Conservation (phyloP, 2,797 vertebrate genomes). For the Mallotus villosus region DNA sequence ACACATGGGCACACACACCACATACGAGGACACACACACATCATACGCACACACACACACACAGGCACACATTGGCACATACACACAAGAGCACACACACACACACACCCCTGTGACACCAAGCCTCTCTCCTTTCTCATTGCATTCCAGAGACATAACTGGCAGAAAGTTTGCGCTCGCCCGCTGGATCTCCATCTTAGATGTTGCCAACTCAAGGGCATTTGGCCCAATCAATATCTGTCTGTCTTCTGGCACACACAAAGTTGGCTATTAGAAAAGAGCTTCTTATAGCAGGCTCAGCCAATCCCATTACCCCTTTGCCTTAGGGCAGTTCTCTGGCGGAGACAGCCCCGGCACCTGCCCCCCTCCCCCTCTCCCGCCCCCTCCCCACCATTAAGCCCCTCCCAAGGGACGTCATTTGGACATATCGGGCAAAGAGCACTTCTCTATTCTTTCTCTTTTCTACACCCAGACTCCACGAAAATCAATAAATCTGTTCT, state of each 20-base stretch:
- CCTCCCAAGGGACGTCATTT: conserved; percentile 93
- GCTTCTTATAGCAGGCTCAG: conserved; percentile 92
- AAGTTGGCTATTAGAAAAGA: conserved; percentile 95
- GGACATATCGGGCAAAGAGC: conserved; percentile 94
- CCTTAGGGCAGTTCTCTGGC: conserved; percentile 92
- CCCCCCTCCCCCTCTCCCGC: conserved; percentile 88
- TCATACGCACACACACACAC: too few species aligned
- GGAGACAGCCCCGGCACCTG: conserved; percentile 88
- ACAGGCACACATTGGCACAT: too few species aligned
- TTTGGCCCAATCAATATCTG: conserved; percentile 96
- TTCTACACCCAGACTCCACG: conserved; percentile 91
- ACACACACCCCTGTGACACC: not conserved
- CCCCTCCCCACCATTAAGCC: conserved; percentile 92
- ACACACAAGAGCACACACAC: not conserved
- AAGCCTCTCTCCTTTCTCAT: conserved; percentile 74
- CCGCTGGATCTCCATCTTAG: conserved; percentile 91
- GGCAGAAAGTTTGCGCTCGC: conserved; percentile 90
- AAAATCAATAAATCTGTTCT: conserved; percentile 97
- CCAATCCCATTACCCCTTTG: conserved; percentile 94
- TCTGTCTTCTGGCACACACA: conserved; percentile 91
- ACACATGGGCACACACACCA: too few species aligned
- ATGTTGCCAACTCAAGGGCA: conserved; percentile 93
- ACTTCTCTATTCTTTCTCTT: conserved; percentile 94
- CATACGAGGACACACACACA: too few species aligned
- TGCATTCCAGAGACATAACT: conserved; percentile 90